phyloP scores from a whole-genome alignment of 2,888 invertebrate species.

The Pinctada fucata region DNA sequence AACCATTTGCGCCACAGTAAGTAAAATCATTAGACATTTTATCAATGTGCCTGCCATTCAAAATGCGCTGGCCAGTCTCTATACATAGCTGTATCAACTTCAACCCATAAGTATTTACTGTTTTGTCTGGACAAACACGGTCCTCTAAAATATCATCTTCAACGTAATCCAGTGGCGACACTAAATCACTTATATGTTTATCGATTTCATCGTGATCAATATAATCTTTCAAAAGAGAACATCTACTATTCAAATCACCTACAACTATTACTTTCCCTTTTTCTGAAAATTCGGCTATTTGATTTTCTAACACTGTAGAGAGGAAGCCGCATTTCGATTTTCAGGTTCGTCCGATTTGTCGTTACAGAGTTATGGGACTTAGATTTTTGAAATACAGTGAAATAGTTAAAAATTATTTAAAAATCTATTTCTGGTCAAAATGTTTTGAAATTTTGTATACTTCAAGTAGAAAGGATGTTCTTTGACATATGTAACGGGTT shows the following conservation, averaged over 20 bases:
- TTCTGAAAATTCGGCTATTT: not conserved
- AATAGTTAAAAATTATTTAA: too few species aligned
- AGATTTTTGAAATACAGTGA: too few species aligned
- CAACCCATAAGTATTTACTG: not conserved
- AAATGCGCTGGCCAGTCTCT: not conserved
- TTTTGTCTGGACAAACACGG: not conserved
- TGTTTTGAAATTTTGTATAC: too few species aligned
- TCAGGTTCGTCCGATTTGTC: too few species aligned
- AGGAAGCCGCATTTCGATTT: too few species aligned
- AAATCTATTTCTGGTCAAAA: too few species aligned
- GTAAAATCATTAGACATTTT: not conserved
- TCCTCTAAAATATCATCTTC: not conserved
- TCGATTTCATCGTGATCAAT: not conserved
- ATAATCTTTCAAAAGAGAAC: not conserved
- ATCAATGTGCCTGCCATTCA: slow-evolving; percentile 10
- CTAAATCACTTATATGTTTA: not conserved
- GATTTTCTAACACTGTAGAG: slow-evolving; percentile 1
- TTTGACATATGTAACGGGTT: too few species aligned
- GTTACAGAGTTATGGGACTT: too few species aligned
- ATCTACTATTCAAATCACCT: not conserved
- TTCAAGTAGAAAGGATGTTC: too few species aligned
- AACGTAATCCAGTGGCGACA: not conserved
- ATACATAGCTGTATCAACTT: slow-evolving; percentile 14
- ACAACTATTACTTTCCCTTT: not conserved
- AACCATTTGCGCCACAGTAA: slow-evolving; percentile 11